Conservation (phyloP, 2,113 vertebrate genomes). For the Apistogramma diplotaenia region DNA sequence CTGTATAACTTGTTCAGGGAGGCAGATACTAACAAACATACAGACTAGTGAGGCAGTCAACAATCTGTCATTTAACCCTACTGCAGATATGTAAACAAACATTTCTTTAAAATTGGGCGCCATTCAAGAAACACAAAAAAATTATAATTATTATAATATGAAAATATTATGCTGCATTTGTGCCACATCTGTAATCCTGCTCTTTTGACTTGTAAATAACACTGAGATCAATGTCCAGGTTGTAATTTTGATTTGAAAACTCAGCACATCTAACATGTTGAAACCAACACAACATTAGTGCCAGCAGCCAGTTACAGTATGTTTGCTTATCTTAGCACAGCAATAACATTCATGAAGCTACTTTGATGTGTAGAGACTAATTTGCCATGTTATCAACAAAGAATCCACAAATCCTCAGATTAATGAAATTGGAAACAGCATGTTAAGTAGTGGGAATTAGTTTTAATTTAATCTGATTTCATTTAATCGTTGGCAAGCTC, state of each 20-base stretch:
- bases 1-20: conserved; percentile 8
- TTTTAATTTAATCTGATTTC: no score
- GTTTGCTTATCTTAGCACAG: background rate
- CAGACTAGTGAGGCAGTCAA: background rate
- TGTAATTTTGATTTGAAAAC: background rate
- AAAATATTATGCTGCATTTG: background rate
- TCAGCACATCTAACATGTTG: background rate
- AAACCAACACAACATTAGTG: background rate
- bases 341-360: background rate
- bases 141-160: background rate
- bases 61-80: background rate
- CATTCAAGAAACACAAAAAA: background rate
- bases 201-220: background rate
- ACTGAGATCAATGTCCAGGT: background rate
- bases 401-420: background rate
- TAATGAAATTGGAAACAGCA: background rate
- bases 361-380: background rate
- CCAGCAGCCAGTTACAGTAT: background rate
- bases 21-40: background rate
- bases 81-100: background rate
- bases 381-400: background rate
- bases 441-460: background rate
- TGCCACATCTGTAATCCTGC: background rate
- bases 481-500: background rate
- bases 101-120: background rate